Evolutionary conservation across 37 sponge, comb jelly and placozoan genomes (phyloP), one percentile per base, ranked within the genome.

Genomic region (Ianthella basta): DNA sequence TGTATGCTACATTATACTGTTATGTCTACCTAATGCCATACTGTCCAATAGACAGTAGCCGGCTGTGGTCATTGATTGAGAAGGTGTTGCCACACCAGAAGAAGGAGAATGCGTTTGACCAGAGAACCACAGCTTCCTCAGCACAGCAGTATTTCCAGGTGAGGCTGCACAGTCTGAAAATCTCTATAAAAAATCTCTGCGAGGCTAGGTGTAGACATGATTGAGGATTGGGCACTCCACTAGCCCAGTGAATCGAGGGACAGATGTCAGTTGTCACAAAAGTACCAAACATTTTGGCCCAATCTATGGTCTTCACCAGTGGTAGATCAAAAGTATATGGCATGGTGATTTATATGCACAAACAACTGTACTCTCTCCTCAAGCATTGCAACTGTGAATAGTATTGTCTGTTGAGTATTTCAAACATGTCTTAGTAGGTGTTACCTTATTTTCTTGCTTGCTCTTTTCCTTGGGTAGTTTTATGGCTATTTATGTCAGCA

Each of bases 401-500:
- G n/a, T n/a, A n/a, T n/a, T n/a, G n/a, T n/a, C n/a, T n/a, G n/a
- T n/a, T n/a, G n/a, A n/a, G n/a, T n/a, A n/a, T n/a, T 44, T 44
- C 50, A 44, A 44, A 44, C 50, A 44, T 8, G 8, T 3, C 50
- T 44, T 8, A 44, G 50, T 10, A 44, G 50, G 8, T 10, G 6
- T 3, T 44, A 8, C 50, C 6, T 6, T 16, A 5, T 21, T 3
- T 55, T 4, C 54, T 6, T 80, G 59, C 27, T 44, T 13, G 4
- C 19, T 79, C 78, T 72, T 10, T 79, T 83, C 15, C 18, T 50
- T 12, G 2, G 59, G 70, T 55, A 97, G 89, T 99, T 95, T 53
- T 99, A 99, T 70, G 95, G 99, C 25, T 97, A 91, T 61, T 86
- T 99, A 30, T 94, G 92, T 0, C 99, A 99, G 87, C 99, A 99